These are phyloP conservation scores for Adela reaumurella DNA, from an alignment of 2,888 invertebrate genomes.

Conservation along the genomic window DNA sequence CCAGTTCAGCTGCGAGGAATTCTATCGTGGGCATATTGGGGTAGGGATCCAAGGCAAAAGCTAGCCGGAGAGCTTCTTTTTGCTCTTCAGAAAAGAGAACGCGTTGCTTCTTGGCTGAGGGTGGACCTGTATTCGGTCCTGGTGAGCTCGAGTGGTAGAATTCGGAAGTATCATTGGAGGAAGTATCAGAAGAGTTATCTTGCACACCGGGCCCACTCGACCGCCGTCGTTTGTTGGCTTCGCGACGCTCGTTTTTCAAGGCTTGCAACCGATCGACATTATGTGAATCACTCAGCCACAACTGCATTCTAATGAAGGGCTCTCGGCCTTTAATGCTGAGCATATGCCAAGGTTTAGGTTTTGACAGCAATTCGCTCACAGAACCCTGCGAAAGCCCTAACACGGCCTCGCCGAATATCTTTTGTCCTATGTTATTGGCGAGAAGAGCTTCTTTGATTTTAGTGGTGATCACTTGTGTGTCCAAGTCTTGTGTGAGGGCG, in stretches of 20 bases:
- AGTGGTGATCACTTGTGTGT: constrained; percentile 94
- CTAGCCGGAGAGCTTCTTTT: constrained; percentile 90
- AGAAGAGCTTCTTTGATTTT: constrained; percentile 95
- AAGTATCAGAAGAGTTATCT: constrained; percentile 84
- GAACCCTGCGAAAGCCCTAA: constrained; percentile 95
- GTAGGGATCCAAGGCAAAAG: constrained; percentile 95
- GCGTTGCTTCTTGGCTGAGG: constrained; percentile 90
- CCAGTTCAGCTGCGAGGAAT: constrained; percentile 87
- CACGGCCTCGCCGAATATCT: constrained; percentile 97
- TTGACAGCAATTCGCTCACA: constrained; percentile 93
- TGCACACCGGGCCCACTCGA: constrained; percentile 78
- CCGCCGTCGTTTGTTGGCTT: constrained; percentile 86
- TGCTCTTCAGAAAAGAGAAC: constrained; percentile 98
- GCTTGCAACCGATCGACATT: constrained; percentile 92
- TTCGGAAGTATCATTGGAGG: constrained; percentile 84
- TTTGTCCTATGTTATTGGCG: constrained; percentile 97
- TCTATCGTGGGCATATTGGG: constrained; percentile 96
- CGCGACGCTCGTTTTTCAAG: constrained; percentile 84
- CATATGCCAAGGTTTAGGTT: constrained; percentile 99
- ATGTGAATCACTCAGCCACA: constrained; percentile 94
- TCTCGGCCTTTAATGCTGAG: constrained; percentile 96
- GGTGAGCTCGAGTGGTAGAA: constrained; percentile 84
- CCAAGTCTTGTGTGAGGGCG: constrained; percentile 91
- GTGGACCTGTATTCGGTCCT: constrained; percentile 69
- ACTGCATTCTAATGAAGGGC: constrained; percentile 93